Base-by-base conservation (phyloP, 2,113 vertebrate genomes). In the Mystacornis crossleyi region DNA sequence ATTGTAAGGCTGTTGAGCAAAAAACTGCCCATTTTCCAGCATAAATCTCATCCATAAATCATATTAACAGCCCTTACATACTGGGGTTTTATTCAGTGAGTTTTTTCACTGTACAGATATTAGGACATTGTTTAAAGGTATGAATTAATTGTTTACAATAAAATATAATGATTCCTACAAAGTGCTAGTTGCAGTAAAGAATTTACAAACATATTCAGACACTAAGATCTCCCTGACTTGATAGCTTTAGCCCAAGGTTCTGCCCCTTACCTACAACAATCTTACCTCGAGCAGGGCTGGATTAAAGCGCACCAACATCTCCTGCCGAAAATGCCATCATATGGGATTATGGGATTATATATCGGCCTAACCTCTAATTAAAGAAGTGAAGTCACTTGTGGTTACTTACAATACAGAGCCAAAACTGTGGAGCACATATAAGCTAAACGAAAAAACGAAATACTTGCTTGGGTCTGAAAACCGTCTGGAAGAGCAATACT, bases 361-460 rank as follows among this genome's bases (percentile, higher is more conserved):
- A 73, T 36, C 5, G 24, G 8, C 3, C 14, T 70, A 73, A 66
- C 29, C 26, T 72, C 38, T 50, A 54, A 74, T 11, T 64, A 60
- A 81, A 81, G 34, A 74, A 45, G 60, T 23, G 0, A 66, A 72
- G 43, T 29, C 57, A 64, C 50, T 82, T 61, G 47, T 42, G 71
- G 28, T 82, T 61, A 43, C 40, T 33, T n/a, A 21, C 5, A 86
- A 43, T 6, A 60, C 15, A 80, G 55, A 62, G 26, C 36, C 50
- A 60, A 75, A 87, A 81, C 16, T 24, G 28, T 12, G 28, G 71
- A 62, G 50, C 8, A 61, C 42, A 57, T 18, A 14, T 17, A 58
- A 65, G 23, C 18, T 50, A 42, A 72, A 51, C 0, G 0, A 16
- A 53, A 26, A 40, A 38, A 47, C 17, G 0, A 17, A 25, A 14